These are phyloP conservation scores for Drosophila prosaltans DNA, from an alignment of 1,140 invertebrate genomes.

Conservation along the genomic window DNA sequence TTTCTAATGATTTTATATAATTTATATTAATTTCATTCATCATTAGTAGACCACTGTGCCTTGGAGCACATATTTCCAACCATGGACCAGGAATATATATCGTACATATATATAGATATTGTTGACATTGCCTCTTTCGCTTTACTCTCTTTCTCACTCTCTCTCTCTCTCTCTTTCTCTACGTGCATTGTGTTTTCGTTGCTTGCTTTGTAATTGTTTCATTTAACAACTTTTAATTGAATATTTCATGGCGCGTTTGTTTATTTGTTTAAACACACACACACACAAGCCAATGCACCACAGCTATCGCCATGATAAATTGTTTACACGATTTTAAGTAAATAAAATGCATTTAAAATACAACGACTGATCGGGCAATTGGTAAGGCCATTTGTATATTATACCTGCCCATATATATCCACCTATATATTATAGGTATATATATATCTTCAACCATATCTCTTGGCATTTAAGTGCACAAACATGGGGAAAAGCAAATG, in stretches of 20 bases:
- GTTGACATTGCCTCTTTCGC: slow-evolving; percentile 67
- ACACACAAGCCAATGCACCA: background rate
- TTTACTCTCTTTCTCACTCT: slow-evolving; percentile 19
- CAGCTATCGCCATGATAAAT: slow-evolving; percentile 51
- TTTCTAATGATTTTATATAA: too few species aligned
- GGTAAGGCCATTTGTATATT: background rate
- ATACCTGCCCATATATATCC: background rate
- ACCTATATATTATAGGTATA: background rate
- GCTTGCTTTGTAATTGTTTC: slow-evolving; percentile 66
- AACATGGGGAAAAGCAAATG: slow-evolving; percentile 22
- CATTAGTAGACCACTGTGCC: too few species aligned
- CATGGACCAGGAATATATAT: background rate
- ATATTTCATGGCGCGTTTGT: slow-evolving; percentile 63
- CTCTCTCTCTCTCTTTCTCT: background rate
- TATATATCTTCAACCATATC: too few species aligned
- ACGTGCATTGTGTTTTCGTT: slow-evolving; percentile 30
- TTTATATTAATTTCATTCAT: background rate
- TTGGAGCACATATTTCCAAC: too few species aligned
- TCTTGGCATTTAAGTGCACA: too few species aligned
- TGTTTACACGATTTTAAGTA: slow-evolving; percentile 72
- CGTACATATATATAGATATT: slow-evolving; percentile 3
- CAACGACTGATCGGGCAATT: slow-evolving; percentile 13
- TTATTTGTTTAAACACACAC: slow-evolving; percentile 48
- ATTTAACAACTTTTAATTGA: slow-evolving; percentile 76
- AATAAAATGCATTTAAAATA: slow-evolving; percentile 63